Conservation (phyloP, 2,113 vertebrate genomes). For the Podarcis muralis region DNA sequence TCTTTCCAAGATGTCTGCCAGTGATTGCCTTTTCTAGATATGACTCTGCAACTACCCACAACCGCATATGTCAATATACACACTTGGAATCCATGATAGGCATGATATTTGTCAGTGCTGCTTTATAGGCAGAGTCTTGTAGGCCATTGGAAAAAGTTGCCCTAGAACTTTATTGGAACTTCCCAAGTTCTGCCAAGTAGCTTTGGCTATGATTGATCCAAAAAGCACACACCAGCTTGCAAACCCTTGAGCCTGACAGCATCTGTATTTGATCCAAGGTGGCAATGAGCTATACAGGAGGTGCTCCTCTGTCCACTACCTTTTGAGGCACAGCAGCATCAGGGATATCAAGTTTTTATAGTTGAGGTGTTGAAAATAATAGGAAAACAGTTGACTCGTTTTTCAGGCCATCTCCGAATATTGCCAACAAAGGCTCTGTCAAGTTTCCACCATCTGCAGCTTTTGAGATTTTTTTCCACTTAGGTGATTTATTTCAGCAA, state of each 20-base stretch:
- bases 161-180: background rate
- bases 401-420: slow-evolving; percentile 68
- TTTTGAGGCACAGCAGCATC: slow-evolving; percentile 13
- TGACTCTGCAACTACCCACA: background rate
- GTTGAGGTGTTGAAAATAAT: slow-evolving; percentile 38
- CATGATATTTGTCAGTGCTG: background rate
- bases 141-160: background rate
- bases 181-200: background rate
- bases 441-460: slow-evolving; percentile 60
- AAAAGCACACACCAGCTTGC: background rate
- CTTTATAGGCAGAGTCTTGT: background rate
- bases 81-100: background rate
- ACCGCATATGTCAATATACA: fast-evolving
- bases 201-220: background rate
- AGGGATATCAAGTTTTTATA: slow-evolving; percentile 56
- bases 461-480: slow-evolving; percentile 54
- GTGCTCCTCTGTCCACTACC: background rate
- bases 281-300: background rate
- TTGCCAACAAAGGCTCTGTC: slow-evolving; percentile 61
- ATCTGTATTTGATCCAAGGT: background rate
- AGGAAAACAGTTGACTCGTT: slow-evolving; percentile 67
- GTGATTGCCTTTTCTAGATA: background rate
- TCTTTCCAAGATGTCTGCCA: background rate
- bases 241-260: background rate
- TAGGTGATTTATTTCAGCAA: slow-evolving; percentile 71